These are phyloP conservation scores for Diplogasteroides magnus DNA, from an alignment of 1,140 invertebrate genomes.

Conservation along the genomic window DNA sequence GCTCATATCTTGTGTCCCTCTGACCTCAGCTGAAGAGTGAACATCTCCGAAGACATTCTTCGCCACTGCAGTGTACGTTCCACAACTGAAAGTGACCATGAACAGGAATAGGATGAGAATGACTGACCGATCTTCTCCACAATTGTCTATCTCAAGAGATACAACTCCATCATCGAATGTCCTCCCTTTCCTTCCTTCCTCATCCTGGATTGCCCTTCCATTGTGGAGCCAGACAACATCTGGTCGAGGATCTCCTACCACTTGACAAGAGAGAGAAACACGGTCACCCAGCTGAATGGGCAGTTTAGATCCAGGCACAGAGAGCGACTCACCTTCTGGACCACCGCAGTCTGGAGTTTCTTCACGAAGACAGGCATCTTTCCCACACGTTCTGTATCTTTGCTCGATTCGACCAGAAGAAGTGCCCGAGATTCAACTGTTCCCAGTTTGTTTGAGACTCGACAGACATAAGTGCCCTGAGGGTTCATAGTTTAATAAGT, in stretches of 20 bases:
- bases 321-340: conserved; percentile 10
- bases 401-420: conserved; percentile 33
- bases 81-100: no score
- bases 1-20: conserved; percentile 1
- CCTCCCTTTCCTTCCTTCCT: conserved; percentile 18
- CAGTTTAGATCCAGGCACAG: background rate
- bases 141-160: conserved; percentile 31
- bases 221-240: conserved; percentile 40
- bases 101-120: no score
- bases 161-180: conserved; percentile 38
- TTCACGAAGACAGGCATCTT: conserved; percentile 45
- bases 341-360: conserved; percentile 37
- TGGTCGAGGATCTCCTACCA: conserved; percentile 35
- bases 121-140: conserved; percentile 24
- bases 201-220: conserved; percentile 38
- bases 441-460: conserved; percentile 34
- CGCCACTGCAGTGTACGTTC: conserved; percentile 43
- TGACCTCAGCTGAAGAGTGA: conserved; percentile 35
- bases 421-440: conserved; percentile 33
- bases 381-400: conserved; percentile 25
- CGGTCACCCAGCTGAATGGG: conserved; percentile 19
- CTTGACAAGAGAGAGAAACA: conserved; percentile 31
- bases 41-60: conserved; percentile 41
- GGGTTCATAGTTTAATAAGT: no score
- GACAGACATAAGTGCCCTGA: conserved; percentile 25